Base-by-base conservation (phyloP, 2,888 invertebrate species). In the Pandemis cinnamomeana region DNA sequence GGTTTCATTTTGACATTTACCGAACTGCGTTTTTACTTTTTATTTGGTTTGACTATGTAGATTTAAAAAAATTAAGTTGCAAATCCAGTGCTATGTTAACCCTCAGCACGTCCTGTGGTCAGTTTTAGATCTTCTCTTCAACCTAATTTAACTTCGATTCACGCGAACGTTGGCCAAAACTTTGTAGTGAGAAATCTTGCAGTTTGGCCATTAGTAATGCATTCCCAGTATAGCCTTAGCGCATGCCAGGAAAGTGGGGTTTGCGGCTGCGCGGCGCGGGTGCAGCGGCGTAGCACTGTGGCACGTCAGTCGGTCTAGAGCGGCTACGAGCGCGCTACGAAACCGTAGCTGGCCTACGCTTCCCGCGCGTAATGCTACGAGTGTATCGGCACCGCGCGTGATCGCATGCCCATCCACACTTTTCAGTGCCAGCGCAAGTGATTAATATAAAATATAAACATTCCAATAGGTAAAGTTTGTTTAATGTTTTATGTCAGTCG, bases 221-320 rank as follows among this genome's bases (percentile, higher is more conserved):
- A 72, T 61, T 73, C 48, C 15, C 46, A 72, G 72, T 48, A 58
- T 69, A 10, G 2, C 13, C 63, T 36, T 63, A 62, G 46, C 63
- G 67, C 46, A 68, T 10, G 53, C 20, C 15, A n/a, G 41, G 61
- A 61, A 71, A 77, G 80, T 77, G 80, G 77, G 79, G 79, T 79
- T 83, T 86, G 93, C 93, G 93, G 82, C 92, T 92, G 93, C 93
- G 93, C 92, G 91, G 82, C 78, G 82, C 81, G 71, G 73, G 82
- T 83, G 87, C 82, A 86, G 85, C 83, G 79, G 66, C 84, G 86
- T 87, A 86, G 84, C 82, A 71, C 58, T 20, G 61, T 1, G 7
- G 72, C 66, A 44, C 84, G 85, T 81, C 90, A 92, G 92, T 91
- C 84, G 79, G 82, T 80, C 85, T 81, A 79, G 82, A 83, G 86